Base-by-base conservation (phyloP, 2,888 invertebrate species). In the Ichneumoninae sp. region DNA sequence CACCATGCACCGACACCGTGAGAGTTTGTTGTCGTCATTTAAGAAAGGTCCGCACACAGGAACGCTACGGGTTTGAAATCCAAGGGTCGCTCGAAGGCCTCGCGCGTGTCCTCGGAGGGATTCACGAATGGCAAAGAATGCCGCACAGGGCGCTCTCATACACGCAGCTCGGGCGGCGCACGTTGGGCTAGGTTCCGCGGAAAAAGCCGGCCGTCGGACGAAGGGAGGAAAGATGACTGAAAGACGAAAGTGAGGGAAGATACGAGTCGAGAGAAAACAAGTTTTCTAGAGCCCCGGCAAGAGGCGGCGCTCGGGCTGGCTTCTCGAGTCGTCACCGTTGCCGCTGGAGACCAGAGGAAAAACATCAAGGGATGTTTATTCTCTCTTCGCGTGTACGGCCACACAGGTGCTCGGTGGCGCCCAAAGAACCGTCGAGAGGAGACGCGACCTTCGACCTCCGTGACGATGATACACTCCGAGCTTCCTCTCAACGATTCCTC, bases 351-450 rank as follows among this genome's bases (percentile, higher is more conserved):
- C 76, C 44, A 0, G 80, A 81, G 76, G 71, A 81, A 81, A 47
- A 87, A 86, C 87, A 87, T 87, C 86, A 85, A 87, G 87, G 86
- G 85, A 83, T 82, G 82, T 83, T 81, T 78, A 79, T 83, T 80
- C 84, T 83, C 82, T 84, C 77, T 78, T 77, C 70, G 73, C 66
- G 36, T 84, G 68, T 68, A 76, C 83, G 63, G 60, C 57, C 63
- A 52, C 40, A 19, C 66, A 26, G 60, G 5, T 44, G 65, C 52
- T 66, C 19, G 19, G 70, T 68, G 71, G 76, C 16, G 30, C 68
- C 76, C 50, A 71, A 77, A 77, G 73, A 73, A 60, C 47, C 63
- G 63, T 74, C 44, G 33, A 74, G 33, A 3, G 44, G 71, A 63
- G 63, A 10, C 73, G 52, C 47, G 78, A 77, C 63, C 75, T 79